Evolutionary conservation across 2,888 invertebrate species (phyloP).

Genomic region (Archaeoteleia sp.): DNA sequence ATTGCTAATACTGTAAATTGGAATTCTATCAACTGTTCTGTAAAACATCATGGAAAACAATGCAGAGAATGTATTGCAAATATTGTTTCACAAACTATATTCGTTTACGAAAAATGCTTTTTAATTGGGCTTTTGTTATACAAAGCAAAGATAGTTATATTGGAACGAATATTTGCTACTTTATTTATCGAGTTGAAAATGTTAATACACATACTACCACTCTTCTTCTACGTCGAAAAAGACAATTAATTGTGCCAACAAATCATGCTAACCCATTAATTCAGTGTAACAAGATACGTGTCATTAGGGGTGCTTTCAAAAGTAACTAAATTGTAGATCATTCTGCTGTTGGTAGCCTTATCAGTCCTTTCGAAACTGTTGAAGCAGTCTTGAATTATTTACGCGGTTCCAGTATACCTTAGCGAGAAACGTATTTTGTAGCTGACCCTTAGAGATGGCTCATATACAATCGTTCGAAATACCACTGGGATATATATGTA

Average conservation of each 20-base stretch:
- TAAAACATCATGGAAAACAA: no score
- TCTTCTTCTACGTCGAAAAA: no score
- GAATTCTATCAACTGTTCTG: no score
- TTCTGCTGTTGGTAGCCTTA: conserved; percentile 59
- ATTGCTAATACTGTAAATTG: no score
- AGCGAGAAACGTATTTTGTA: conserved; percentile 36
- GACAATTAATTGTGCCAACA: conserved; percentile 39
- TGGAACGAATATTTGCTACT: no score
- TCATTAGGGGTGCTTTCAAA: conserved; percentile 62
- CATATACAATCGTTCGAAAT: conserved; percentile 61
- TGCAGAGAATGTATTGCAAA: no score
- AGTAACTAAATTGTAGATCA: conserved; percentile 62
- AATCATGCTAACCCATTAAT: conserved; percentile 64
- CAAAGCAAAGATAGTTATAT: no score
- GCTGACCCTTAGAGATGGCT: conserved; percentile 45
- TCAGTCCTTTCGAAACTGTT: conserved; percentile 49
- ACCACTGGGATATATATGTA: conserved; percentile 56
- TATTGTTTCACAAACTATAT: no score
- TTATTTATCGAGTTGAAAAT: no score
- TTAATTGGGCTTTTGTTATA: no score
- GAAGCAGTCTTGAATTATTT: conserved; percentile 68
- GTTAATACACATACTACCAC: no score
- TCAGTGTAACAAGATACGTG: conserved; percentile 68
- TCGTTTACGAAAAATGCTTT: no score
- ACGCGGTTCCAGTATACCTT: conserved; percentile 42